A percentile compares a stretch with the other conserved stretches of the same genome.
These are phyloP conservation scores for Synaphobranchus kaupii DNA, from an alignment of 2,797 vertebrate species.

Conservation along the genomic window DNA sequence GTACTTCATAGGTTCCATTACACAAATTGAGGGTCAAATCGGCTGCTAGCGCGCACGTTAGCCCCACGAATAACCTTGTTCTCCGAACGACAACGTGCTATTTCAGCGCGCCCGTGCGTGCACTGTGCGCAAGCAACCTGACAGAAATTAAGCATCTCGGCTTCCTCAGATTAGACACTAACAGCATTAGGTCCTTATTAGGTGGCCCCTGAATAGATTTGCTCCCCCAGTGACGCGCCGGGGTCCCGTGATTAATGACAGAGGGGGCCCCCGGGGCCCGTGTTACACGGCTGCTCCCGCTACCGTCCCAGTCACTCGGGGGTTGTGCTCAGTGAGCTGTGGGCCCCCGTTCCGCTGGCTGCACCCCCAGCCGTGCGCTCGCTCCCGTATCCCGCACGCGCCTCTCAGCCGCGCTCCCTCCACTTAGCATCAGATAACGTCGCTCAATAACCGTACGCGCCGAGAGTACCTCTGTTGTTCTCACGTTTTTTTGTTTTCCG, in stretches of 20 bases:
- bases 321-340: slow-evolving; percentile 32
- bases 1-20: background rate
- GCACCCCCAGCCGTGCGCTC: background rate
- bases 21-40: background rate
- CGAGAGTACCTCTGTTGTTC: background rate
- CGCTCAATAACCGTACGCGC: background rate
- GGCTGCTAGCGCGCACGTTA: too few species aligned
- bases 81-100: background rate
- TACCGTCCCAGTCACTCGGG: slow-evolving; percentile 10
- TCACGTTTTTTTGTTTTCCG: background rate
- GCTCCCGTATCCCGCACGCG: slow-evolving; percentile 20
- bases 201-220: slow-evolving; percentile 55
- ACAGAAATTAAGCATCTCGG: slow-evolving; percentile 55
- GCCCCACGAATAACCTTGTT: background rate
- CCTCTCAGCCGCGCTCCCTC: background rate
- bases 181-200: slow-evolving; percentile 60
- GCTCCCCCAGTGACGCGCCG: slow-evolving; percentile 50
- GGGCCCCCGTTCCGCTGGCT: background rate
- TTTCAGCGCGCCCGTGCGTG: background rate
- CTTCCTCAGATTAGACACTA: slow-evolving; percentile 61
- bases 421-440: background rate
- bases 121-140: slow-evolving; percentile 29
- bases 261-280: slow-evolving; percentile 56
- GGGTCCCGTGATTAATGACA: slow-evolving; percentile 69
- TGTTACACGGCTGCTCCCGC: background rate